Base-by-base conservation (phyloP, 2,113 vertebrate genomes). In the Willisornis vidua region DNA sequence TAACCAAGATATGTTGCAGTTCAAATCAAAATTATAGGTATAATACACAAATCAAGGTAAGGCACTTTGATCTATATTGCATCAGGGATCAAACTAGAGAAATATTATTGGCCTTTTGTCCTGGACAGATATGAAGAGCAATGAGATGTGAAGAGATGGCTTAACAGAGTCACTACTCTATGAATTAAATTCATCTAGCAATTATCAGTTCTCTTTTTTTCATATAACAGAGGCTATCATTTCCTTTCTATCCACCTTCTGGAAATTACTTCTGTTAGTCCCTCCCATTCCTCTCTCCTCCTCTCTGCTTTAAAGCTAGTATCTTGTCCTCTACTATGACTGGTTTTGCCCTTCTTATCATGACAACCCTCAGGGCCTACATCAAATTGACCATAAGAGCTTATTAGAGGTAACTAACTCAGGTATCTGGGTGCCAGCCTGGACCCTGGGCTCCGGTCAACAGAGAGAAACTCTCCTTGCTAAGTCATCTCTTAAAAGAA, bases 51-150 rank as follows among this genome's bases (percentile, higher is more conserved):
- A 86, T 88, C 48, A 41, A 82, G 51, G 52, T 63, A 73, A 84
- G 45, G 35, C 71, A 4, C 39, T 81, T 57, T 81, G 79, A 84
- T 55, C 48, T 97, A 59, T 67, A 74, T 48, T 66, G 19, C 16
- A 39, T 43, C 24, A 66, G 54, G 8, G 43, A 79, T 58, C 17
- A 85, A 90, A 72, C 54, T 51, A 62, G 23, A 87, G n/a, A 91
- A 89, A 91, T 76, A 87, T 43, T 61, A 54, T n/a, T 85, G 82
- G 4, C 71, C 89, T 92, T 94, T 95, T 87, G 83, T 92, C 61
- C 65, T 45, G 68, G 80, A 51, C 49, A 85, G 22, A 31, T 23
- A 20, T 33, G 29, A 90, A 26, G 39, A 93, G 25, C 52, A 90
- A 29, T 26, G 65, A 90, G 59, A 77, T 84, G 48, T 48, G 41